Conservation (phyloP, 2,113 vertebrate genomes). For the Steatornis caripensis region DNA sequence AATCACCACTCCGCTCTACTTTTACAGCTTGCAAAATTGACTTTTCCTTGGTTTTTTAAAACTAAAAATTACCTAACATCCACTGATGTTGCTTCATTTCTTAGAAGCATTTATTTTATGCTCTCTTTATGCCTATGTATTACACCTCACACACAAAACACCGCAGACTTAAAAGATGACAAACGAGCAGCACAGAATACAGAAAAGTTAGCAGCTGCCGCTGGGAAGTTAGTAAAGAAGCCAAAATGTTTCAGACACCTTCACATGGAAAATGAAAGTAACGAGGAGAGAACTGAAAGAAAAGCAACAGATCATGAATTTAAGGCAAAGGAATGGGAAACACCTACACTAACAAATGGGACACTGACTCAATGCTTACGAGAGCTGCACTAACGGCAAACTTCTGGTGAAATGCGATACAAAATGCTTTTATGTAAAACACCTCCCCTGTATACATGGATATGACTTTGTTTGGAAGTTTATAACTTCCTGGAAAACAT, state of each 20-base stretch:
- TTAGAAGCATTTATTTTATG: neutral
- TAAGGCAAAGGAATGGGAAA: neutral
- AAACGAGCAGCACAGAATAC: neutral
- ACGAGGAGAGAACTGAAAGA: neutral
- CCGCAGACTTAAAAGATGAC: neutral
- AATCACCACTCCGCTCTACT: neutral
- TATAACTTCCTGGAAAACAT: neutral
- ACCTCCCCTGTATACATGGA: neutral
- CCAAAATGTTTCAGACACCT: conserved; percentile 4
- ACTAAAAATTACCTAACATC: neutral
- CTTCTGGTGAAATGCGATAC: neutral
- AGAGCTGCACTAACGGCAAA: neutral
- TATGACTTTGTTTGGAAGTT: neutral
- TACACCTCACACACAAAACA: neutral
- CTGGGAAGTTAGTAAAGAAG: neutral
- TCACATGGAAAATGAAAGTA: neutral
- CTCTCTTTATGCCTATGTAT: neutral
- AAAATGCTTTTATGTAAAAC: neutral
- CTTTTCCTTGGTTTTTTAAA: neutral
- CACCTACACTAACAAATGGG: conserved; percentile 6
- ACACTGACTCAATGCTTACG: neutral
- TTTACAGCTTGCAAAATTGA: neutral
- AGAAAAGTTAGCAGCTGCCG: neutral
- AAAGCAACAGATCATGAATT: neutral
- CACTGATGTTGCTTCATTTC: neutral